Evolutionary conservation across 2,888 invertebrate genomes (phyloP).

Genomic region (Mimachlamys varia): DNA sequence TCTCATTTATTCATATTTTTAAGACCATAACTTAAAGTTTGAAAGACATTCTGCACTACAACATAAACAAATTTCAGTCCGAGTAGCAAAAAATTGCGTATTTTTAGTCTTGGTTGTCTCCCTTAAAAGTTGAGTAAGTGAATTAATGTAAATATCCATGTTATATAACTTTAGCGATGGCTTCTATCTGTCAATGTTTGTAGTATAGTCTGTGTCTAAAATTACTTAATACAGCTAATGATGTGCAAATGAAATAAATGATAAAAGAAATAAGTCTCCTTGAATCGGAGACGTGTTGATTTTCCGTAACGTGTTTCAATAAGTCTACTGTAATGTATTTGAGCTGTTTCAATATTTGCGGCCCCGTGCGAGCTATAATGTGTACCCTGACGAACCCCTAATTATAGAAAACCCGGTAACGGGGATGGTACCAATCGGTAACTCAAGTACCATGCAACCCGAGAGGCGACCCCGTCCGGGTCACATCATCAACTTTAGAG

Average conservation of each 20-base stretch:
- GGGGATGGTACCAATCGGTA: too few species aligned
- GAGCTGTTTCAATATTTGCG: background rate
- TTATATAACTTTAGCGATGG: background rate
- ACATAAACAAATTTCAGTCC: too few species aligned
- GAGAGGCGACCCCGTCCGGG: background rate
- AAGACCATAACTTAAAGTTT: too few species aligned
- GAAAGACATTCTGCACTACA: too few species aligned
- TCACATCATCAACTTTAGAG: too few species aligned
- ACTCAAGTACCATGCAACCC: background rate
- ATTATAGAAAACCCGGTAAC: background rate
- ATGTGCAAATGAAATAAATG: background rate
- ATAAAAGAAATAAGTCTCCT: background rate
- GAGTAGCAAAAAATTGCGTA: too few species aligned
- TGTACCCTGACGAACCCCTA: background rate
- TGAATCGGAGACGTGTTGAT: background rate
- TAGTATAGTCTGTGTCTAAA: background rate
- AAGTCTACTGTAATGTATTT: background rate
- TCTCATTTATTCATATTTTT: too few species aligned
- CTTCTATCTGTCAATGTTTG: background rate
- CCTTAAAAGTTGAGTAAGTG: background rate
- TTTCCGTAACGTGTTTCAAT: background rate
- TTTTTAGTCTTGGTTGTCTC: background rate
- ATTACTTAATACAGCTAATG: background rate
- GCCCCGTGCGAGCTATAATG: background rate
- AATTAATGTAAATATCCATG: background rate